Percentiles rank a stretch among this genome's conserved stretches.
Evolutionary conservation across 2,113 vertebrate species (phyloP).

Genomic region (Sinocyclocheilus anophthalmus): DNA sequence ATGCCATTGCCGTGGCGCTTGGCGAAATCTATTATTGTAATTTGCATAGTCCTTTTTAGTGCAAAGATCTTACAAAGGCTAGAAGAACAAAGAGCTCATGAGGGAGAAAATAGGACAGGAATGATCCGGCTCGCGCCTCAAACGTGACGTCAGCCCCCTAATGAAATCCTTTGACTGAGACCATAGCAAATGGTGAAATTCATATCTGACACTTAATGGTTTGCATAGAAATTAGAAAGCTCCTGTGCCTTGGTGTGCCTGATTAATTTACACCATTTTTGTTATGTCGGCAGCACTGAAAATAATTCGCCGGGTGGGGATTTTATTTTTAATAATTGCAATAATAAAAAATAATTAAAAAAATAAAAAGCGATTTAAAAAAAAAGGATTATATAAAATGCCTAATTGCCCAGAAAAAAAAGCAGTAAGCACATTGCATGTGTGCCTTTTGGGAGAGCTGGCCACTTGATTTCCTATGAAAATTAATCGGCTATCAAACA

Average conservation of each 20-base stretch:
- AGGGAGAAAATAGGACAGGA: conserved; percentile 85
- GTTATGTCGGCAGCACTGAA: conserved; percentile 71
- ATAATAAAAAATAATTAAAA: not conserved
- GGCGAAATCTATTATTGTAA: conserved; percentile 81
- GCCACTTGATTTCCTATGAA: conserved; percentile 99
- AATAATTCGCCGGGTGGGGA: conserved; percentile 77
- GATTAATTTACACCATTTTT: conserved; percentile 86
- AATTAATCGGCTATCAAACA: conserved; percentile 99
- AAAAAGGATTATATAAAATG: conserved; percentile 93
- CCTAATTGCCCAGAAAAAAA: conserved; percentile 87
- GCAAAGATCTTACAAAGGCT: conserved; percentile 73
- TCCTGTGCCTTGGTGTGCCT: conserved; percentile 77
- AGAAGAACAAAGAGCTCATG: conserved; percentile 84
- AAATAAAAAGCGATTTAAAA: conserved; percentile 81
- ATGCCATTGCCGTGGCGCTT: conserved; percentile 67
- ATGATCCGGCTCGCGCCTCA: conserved; percentile 77
- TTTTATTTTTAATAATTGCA: conserved; percentile 74
- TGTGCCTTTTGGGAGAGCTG: conserved; percentile 78
- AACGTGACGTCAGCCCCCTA: conserved; percentile 84
- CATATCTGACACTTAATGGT: conserved; percentile 94
- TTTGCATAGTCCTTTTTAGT: conserved; percentile 79
- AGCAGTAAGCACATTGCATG: conserved; percentile 84
- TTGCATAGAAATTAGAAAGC: conserved; percentile 91
- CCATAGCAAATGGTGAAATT: conserved; percentile 92
- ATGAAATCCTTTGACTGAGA: conserved; percentile 93